These are phyloP conservation scores for Xiphydria camelus DNA, from an alignment of 2,888 invertebrate genomes.

Conservation along the genomic window DNA sequence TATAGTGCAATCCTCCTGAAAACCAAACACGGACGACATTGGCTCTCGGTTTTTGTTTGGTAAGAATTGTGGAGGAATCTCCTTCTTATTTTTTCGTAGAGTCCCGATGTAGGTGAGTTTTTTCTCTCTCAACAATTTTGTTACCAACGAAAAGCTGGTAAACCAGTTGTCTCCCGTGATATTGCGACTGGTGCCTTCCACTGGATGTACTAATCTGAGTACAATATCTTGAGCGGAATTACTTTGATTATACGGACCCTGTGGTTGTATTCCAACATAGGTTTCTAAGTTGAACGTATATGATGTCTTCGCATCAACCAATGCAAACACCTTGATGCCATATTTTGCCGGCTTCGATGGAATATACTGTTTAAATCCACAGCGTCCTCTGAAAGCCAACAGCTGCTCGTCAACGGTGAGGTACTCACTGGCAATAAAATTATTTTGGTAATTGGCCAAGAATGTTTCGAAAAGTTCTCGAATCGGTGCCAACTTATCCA, in stretches of 20 bases:
- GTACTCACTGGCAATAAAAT: slow-evolving; percentile 7
- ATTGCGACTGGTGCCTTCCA: slow-evolving; percentile 27
- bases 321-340: slow-evolving; percentile 11
- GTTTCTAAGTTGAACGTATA: slow-evolving; percentile 30
- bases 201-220: slow-evolving; percentile 20
- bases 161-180: slow-evolving; percentile 33
- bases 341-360: too few relatives aligned
- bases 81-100: too few relatives aligned
- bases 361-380: too few relatives aligned
- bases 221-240: slow-evolving; percentile 27
- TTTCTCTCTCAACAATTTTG: slow-evolving; percentile 19
- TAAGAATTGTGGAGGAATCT: slow-evolving; percentile 38
- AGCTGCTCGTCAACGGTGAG: too few relatives aligned
- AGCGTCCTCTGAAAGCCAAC: too few relatives aligned
- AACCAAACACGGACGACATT: slow-evolving; percentile 33
- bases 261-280: slow-evolving; percentile 28
- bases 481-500: slow-evolving; percentile 17
- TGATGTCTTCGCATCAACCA: slow-evolving; percentile 27
- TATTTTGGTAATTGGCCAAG: slow-evolving; percentile 9
- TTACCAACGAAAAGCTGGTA: slow-evolving; percentile 26
- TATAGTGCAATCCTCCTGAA: slow-evolving; percentile 32
- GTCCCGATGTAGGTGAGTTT: slow-evolving; percentile 31
- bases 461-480: slow-evolving; percentile 12
- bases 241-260: slow-evolving; percentile 23
- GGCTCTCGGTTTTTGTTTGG: slow-evolving; percentile 22